Conservation (phyloP, 2,113 vertebrate genomes). For the Chionomys nivalis region DNA sequence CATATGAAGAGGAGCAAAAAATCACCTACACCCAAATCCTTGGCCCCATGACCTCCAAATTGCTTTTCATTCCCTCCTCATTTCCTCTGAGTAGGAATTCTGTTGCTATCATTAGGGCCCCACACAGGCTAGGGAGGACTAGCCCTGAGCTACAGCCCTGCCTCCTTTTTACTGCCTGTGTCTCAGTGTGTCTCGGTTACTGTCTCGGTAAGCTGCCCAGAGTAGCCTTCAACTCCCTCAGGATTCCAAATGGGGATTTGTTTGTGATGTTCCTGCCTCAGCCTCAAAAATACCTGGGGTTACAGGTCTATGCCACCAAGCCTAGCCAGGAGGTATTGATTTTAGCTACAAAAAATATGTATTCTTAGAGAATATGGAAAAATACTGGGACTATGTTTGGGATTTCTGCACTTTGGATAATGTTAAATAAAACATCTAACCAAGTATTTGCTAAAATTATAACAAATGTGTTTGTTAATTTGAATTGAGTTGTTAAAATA, state of each 20-base stretch:
- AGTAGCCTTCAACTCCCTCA: neutral
- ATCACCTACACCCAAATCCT: neutral
- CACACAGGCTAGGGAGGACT: neutral
- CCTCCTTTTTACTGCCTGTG: neutral
- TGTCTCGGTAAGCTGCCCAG: no score
- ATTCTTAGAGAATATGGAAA: neutral
- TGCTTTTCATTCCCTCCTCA: neutral
- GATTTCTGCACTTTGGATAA: neutral
- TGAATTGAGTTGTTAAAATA: neutral
- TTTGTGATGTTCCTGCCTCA: neutral
- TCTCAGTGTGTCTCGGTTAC: neutral
- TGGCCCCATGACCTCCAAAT: neutral
- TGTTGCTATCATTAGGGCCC: neutral
- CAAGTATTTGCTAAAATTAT: neutral
- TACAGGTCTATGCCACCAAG: neutral
- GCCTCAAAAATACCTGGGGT: neutral
- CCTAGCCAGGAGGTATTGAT: neutral
- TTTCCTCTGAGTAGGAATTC: neutral
- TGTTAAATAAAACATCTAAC: neutral
- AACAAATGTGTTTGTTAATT: neutral
- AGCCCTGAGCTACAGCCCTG: neutral
- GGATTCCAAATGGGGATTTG: neutral
- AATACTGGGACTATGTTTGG: neutral
- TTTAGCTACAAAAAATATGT: neutral
- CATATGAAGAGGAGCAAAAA: neutral